A percentile compares a stretch with the other conserved stretches of the same genome.
Conservation (phyloP, 2,113 vertebrate genomes). For the Erythrocercus mccallii region DNA sequence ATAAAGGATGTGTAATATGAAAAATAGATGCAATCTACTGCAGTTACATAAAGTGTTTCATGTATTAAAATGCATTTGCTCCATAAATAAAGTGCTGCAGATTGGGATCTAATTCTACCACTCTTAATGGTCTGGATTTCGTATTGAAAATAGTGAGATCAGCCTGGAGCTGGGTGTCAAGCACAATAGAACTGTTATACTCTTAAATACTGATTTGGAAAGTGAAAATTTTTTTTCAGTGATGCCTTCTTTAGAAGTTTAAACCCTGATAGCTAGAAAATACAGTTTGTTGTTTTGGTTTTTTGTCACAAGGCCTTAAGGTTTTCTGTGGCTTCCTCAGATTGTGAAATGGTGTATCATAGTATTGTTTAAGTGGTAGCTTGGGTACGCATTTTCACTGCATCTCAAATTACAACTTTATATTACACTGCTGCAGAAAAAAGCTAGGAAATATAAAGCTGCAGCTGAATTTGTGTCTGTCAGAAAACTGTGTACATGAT, state of each 20-base stretch:
- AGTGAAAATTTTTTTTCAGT: not conserved
- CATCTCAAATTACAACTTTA: not conserved
- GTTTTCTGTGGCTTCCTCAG: not conserved
- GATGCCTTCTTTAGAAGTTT: not conserved
- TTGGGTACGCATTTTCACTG: not conserved
- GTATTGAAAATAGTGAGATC: not conserved
- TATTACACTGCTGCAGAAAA: not conserved
- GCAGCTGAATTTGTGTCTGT: not conserved
- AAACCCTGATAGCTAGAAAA: not conserved
- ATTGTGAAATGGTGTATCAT: not conserved
- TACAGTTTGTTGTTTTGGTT: fast-evolving
- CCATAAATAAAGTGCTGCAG: not conserved
- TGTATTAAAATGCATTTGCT: not conserved
- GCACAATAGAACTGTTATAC: not conserved
- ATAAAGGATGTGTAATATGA: not conserved
- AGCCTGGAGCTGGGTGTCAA: not conserved
- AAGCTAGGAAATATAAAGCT: not conserved
- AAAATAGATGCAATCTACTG: not conserved
- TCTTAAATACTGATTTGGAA: not conserved
- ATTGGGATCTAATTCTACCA: not conserved
- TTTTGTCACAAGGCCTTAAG: not conserved
- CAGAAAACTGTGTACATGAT: not conserved
- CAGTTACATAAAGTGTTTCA: not conserved
- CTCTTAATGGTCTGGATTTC: not conserved
- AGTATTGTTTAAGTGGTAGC: not conserved